phyloP scores from a whole-genome alignment of 2,888 invertebrate species.

The Scelioninae gen. 2 region DNA sequence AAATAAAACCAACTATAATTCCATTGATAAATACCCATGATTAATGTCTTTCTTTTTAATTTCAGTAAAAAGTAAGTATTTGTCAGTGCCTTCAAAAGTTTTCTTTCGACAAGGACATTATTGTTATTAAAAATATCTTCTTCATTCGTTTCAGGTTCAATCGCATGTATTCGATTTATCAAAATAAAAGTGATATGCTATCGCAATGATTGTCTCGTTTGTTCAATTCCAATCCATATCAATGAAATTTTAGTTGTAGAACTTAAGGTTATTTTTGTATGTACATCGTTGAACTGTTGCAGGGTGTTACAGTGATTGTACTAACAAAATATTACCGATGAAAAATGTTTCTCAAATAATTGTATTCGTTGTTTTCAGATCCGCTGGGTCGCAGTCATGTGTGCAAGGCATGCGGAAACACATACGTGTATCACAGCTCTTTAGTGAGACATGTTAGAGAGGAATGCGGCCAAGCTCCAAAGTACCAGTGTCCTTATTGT shows the following conservation, averaged over 20 bases:
- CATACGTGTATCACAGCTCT: conserved; percentile 69
- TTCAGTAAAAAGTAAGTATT: conserved; percentile 23
- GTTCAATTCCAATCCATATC: conserved; percentile 5
- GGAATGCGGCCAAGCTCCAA: conserved; percentile 72
- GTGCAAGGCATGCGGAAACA: conserved; percentile 69
- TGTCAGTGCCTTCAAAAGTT: background rate
- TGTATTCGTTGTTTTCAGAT: conserved; percentile 68
- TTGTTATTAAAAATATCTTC: background rate
- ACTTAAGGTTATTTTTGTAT: conserved; percentile 12
- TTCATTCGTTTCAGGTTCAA: conserved; percentile 25
- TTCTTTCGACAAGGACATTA: no score
- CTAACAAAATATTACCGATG: conserved; percentile 15
- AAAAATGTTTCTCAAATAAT: conserved; percentile 25
- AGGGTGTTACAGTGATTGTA: conserved; percentile 36
- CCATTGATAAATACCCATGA: no score
- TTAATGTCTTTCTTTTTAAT: no score
- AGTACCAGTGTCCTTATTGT: conserved; percentile 72
- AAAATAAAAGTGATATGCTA: conserved; percentile 9
- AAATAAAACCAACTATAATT: conserved; percentile 20
- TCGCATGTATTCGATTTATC: background rate
- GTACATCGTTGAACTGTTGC: conserved; percentile 11
- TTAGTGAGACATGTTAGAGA: conserved; percentile 70
- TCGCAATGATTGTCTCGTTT: conserved; percentile 1
- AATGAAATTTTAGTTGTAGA: conserved; percentile 2
- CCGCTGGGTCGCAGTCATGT: conserved; percentile 59